Conservation (phyloP, 2,113 vertebrate genomes). For the Trinectes maculatus region DNA sequence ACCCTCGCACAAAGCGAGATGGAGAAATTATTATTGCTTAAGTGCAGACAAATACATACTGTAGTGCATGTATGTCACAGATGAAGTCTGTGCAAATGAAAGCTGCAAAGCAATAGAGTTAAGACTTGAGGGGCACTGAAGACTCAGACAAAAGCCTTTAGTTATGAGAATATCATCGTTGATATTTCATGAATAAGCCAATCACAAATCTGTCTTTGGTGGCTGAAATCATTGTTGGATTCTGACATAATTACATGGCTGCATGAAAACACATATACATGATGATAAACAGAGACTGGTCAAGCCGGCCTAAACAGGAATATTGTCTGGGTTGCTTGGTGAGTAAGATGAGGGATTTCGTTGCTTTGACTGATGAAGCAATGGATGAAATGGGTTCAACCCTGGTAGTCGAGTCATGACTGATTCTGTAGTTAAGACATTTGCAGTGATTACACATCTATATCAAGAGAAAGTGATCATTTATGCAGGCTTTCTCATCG, state of each 20-base stretch:
- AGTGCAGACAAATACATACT: neutral
- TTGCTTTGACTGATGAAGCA: no score
- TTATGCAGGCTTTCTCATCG: neutral
- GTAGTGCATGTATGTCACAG: neutral
- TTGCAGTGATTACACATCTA: neutral
- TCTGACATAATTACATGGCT: no score
- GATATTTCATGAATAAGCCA: neutral
- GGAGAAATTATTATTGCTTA: neutral
- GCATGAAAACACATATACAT: no score
- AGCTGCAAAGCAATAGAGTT: neutral
- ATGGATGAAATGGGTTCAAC: no score
- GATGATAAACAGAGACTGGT: no score
- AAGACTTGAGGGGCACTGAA: neutral
- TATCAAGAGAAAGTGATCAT: neutral
- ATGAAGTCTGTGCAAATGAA: neutral
- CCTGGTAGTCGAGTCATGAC: no score
- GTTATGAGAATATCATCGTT: neutral
- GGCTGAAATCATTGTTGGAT: neutral
- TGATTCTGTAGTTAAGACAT: no score
- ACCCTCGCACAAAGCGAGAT: neutral
- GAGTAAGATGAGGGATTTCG: no score
- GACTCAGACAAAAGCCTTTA: neutral
- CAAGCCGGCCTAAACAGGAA: no score
- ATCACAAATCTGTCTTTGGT: neutral
- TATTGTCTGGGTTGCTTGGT: no score